These are phyloP conservation scores for Natrix natrix DNA, from an alignment of 2,797 vertebrate genomes.

Conservation along the genomic window DNA sequence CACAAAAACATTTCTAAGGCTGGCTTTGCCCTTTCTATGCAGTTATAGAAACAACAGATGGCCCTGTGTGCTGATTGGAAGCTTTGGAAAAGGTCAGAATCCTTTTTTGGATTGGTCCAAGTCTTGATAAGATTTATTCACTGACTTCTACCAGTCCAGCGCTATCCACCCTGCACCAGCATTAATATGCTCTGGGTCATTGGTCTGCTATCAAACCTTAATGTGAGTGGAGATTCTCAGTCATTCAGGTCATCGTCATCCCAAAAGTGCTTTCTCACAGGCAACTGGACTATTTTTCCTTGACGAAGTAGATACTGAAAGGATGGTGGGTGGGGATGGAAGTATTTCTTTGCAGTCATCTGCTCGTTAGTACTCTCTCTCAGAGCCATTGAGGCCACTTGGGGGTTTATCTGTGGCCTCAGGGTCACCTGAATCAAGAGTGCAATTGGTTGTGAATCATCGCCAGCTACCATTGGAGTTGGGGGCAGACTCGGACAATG, in stretches of 20 bases:
- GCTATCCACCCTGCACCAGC: neutral
- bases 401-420: neutral
- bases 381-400: neutral
- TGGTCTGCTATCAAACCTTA: neutral
- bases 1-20: neutral
- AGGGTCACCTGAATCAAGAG: neutral
- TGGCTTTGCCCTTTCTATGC: neutral
- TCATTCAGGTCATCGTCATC: neutral
- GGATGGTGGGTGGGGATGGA: neutral
- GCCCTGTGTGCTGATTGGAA: neutral
- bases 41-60: neutral
- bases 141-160: neutral
- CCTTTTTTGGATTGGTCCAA: neutral
- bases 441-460: neutral
- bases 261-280: neutral
- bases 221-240: neutral
- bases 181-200: neutral
- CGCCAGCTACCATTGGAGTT: no score
- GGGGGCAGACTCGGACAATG: no score
- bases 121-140: neutral
- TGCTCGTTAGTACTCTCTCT: neutral
- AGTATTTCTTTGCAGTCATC: no score
- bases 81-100: neutral
- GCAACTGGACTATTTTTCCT: neutral
- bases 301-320: neutral